Conservation (phyloP, 1,140 invertebrate genomes). For the Bombus waltoni region DNA sequence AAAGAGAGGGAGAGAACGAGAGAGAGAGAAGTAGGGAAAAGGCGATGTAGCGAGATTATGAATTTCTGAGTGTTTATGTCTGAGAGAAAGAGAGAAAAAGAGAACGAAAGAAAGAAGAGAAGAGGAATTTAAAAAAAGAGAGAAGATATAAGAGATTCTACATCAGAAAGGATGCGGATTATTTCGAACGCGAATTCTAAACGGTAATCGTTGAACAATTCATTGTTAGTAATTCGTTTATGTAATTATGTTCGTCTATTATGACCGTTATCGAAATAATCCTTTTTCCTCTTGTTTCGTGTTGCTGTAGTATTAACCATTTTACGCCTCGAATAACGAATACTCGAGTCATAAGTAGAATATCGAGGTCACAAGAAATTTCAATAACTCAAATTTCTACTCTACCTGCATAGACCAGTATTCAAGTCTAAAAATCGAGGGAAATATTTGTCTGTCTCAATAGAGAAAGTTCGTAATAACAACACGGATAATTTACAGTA, state of each 20-base stretch:
- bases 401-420: neutral
- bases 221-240: conserved; percentile 29
- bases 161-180: conserved; percentile 18
- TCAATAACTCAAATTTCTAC: neutral
- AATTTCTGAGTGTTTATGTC: conserved; percentile 41
- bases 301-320: neutral
- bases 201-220: conserved; percentile 42
- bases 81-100: conserved; percentile 26
- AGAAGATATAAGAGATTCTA: conserved; percentile 24
- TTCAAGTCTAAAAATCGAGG: neutral
- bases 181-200: conserved; percentile 27
- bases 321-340: conserved; percentile 16
- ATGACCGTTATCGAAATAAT: conserved; percentile 24
- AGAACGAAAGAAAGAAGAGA: neutral
- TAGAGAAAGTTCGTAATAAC: neutral
- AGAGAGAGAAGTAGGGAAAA: conserved; percentile 9
- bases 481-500: conserved; percentile 11
- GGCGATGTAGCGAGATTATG: conserved; percentile 34
- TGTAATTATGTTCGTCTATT: conserved; percentile 22
- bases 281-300: conserved; percentile 21
- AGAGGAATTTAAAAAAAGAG: neutral
- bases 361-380: neutral
- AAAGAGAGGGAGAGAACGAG: conserved; percentile 53
- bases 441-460: neutral
- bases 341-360: neutral